A percentile compares a stretch with the other conserved stretches of the same genome.
These are phyloP conservation scores for Crossaster papposus DNA, from an alignment of 53 echinoderm and acorn worm species.

Conservation along the genomic window DNA sequence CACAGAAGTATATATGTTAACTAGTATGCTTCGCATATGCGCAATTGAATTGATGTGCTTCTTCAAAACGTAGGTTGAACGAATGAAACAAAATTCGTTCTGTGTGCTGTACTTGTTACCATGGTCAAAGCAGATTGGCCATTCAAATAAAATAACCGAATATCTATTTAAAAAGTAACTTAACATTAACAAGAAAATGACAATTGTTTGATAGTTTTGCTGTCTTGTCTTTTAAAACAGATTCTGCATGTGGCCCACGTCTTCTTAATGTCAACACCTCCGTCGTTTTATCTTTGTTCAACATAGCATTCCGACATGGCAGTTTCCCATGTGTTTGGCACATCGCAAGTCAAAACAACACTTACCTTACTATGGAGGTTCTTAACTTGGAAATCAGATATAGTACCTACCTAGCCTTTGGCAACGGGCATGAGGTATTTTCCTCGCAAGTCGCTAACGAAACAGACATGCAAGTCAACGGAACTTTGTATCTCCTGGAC, in stretches of 20 bases:
- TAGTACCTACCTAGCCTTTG: neutral
- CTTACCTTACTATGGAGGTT: neutral
- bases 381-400: neutral
- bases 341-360: neutral
- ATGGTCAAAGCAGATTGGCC: no score
- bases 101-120: no score
- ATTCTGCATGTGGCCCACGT: neutral
- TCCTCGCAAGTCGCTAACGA: neutral
- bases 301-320: neutral
- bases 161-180: no score
- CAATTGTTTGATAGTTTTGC: neutral
- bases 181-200: no score
- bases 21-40: no score
- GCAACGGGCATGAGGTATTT: neutral
- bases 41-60: no score
- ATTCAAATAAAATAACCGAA: no score
- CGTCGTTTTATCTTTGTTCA: neutral
- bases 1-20: no score
- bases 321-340: neutral
- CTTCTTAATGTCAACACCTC: neutral
- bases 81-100: no score
- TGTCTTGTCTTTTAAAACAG: neutral
- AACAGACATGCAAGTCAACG: neutral
- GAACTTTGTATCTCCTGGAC: conserved; percentile 4
- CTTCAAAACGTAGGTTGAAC: no score